A percentile compares a stretch with the other conserved stretches of the same genome.
Conservation (phyloP, 2,888 invertebrate species). For the Melipona beecheii region DNA sequence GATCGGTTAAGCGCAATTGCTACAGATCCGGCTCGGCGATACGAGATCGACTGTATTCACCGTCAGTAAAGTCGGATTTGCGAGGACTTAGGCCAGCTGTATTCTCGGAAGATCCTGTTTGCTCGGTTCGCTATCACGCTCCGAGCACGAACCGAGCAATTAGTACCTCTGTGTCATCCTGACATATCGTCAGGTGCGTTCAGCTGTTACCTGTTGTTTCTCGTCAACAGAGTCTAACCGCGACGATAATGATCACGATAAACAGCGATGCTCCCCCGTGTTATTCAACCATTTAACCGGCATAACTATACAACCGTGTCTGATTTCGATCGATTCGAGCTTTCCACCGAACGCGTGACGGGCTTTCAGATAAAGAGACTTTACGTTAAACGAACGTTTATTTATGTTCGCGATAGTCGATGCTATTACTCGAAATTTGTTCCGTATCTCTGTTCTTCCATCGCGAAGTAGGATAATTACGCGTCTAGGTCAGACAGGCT, state of each 20-base stretch:
- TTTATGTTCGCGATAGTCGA: background rate
- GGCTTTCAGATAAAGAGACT: background rate
- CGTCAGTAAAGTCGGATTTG: slow-evolving; percentile 41
- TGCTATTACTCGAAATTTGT: background rate
- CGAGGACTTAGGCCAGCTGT: slow-evolving; percentile 11
- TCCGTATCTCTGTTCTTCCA: no score
- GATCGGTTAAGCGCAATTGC: background rate
- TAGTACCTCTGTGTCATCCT: background rate
- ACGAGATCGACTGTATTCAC: background rate
- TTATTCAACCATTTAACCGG: background rate
- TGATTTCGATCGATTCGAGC: background rate
- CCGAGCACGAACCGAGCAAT: slow-evolving; percentile 35
- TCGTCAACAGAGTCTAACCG: slow-evolving; percentile 6
- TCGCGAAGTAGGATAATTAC: slow-evolving; percentile 8
- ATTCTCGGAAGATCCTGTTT: slow-evolving; percentile 49
- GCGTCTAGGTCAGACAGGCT: slow-evolving; percentile 6
- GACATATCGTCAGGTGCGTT: no score
- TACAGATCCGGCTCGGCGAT: background rate
- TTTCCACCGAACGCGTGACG: background rate
- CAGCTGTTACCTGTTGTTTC: background rate
- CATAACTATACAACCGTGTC: no score
- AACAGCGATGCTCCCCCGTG: background rate
- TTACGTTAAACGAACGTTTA: background rate
- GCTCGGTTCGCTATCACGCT: slow-evolving; percentile 37
- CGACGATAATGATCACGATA: slow-evolving; percentile 25